Percentiles rank a stretch among this genome's conserved stretches.
Conservation (phyloP, 2,888 invertebrate species). For the Drosophila vallismaia region DNA sequence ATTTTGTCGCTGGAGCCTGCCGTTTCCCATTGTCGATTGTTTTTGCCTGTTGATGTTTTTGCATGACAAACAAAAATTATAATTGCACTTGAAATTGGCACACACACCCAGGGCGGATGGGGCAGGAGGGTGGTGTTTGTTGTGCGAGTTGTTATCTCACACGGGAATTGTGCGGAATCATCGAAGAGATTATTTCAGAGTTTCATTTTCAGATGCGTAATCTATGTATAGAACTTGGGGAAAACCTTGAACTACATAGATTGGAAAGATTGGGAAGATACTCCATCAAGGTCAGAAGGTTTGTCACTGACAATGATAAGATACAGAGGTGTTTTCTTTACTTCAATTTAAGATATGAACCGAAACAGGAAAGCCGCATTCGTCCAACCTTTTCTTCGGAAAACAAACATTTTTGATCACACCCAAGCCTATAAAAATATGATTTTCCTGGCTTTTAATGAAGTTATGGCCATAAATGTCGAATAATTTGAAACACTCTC, state of each 20-base stretch:
- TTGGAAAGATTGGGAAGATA: conserved; percentile 9
- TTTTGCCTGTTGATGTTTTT: conserved; percentile 61
- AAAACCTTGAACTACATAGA: conserved; percentile 42
- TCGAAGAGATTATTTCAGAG: conserved; percentile 42
- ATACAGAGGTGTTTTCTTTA: neutral
- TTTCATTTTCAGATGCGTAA: conserved; percentile 9
- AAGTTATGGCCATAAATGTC: conserved; percentile 32
- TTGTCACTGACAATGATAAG: conserved; percentile 18
- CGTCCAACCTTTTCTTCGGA: neutral
- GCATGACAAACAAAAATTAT: conserved; percentile 77
- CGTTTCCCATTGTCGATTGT: conserved; percentile 54
- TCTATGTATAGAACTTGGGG: neutral
- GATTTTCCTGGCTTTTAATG: conserved; percentile 25
- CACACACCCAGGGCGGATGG: conserved; percentile 24
- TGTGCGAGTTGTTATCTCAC: conserved; percentile 56
- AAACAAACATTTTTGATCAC: conserved; percentile 15
- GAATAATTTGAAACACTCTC: conserved; percentile 1
- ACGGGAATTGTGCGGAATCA: conserved; percentile 35
- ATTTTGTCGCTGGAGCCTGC: conserved; percentile 43
- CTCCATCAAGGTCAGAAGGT: conserved; percentile 14
- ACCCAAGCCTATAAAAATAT: conserved; percentile 1
- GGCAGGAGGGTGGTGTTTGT: conserved; percentile 5
- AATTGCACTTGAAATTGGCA: conserved; percentile 76
- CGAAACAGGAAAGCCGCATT: neutral
- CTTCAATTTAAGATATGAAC: neutral